Conservation (phyloP, 1,140 invertebrate genomes). For the Plodia interpunctella region DNA sequence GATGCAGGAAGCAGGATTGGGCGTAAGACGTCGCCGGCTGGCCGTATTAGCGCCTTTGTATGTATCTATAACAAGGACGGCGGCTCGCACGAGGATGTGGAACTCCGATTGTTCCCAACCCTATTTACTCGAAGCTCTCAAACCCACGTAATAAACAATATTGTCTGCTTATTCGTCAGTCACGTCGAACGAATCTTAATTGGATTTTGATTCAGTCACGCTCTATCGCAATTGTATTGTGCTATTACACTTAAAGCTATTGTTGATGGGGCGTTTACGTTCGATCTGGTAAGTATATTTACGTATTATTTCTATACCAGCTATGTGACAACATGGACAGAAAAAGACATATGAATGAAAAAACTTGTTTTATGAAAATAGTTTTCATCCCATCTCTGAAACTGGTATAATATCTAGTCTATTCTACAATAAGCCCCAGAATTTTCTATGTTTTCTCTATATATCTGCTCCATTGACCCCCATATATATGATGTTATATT, state of each 20-base stretch:
- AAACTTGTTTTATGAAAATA: too few relatives aligned
- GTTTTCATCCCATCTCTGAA: too few relatives aligned
- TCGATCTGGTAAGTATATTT: too few relatives aligned
- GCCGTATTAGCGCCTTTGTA: constrained; percentile 23
- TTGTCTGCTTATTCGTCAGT: constrained; percentile 1
- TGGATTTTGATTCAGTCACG: constrained; percentile 5
- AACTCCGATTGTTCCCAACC: constrained; percentile 15
- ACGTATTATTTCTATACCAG: too few relatives aligned
- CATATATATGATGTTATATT: too few relatives aligned
- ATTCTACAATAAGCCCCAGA: too few relatives aligned
- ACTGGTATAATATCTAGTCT: too few relatives aligned
- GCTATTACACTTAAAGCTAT: background rate
- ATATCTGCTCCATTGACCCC: too few relatives aligned
- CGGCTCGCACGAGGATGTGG: constrained; percentile 28
- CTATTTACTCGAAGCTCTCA: background rate
- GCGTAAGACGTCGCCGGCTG: constrained; percentile 36
- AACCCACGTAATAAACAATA: constrained; percentile 1
- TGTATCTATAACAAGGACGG: constrained; percentile 51
- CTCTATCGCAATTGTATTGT: background rate
- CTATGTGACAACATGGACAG: too few relatives aligned
- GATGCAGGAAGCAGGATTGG: constrained; percentile 57
- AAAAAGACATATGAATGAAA: too few relatives aligned
- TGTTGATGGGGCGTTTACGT: too few relatives aligned
- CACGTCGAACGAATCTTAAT: constrained; percentile 2
- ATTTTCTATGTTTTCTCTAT: too few relatives aligned